A percentile compares a stretch with the other conserved stretches of the same genome.
Evolutionary conservation across 2,888 invertebrate species (phyloP).

Genomic region (Xanthorhoe designata): DNA sequence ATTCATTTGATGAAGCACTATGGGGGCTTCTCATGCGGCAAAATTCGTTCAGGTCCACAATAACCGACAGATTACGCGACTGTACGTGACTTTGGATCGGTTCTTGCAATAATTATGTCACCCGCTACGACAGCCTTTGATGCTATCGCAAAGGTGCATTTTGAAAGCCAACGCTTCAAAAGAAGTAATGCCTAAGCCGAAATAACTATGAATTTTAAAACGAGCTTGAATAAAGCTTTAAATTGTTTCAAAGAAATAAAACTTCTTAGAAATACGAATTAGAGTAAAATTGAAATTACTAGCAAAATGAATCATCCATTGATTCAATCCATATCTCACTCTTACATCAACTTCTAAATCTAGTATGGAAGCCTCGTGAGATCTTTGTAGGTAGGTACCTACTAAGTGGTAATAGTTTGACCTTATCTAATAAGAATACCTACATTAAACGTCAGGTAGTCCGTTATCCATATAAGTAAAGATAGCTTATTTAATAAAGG

Average conservation of each 20-base stretch:
- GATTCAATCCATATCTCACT: slow-evolving; percentile 24
- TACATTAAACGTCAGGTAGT: not conserved
- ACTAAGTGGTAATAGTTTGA: too few species aligned
- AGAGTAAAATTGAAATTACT: not conserved
- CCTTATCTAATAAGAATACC: too few species aligned
- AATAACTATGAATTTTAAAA: slow-evolving; percentile 2
- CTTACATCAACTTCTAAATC: not conserved
- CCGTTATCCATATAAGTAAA: not conserved
- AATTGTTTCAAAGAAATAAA: not conserved
- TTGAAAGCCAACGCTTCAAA: slow-evolving; percentile 27
- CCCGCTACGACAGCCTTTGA: slow-evolving; percentile 49
- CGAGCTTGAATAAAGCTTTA: not conserved
- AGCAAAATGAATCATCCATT: slow-evolving; percentile 11
- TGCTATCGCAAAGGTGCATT: slow-evolving; percentile 48
- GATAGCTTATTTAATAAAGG: not conserved
- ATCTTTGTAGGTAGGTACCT: not conserved
- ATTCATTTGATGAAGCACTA: slow-evolving; percentile 68
- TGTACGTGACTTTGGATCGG: slow-evolving; percentile 63
- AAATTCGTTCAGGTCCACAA: slow-evolving; percentile 56
- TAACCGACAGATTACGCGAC: slow-evolving; percentile 63
- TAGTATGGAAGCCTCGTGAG: not conserved
- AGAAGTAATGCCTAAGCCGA: not conserved
- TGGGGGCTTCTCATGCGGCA: slow-evolving; percentile 53
- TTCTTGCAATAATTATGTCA: slow-evolving; percentile 61
- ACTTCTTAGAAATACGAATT: not conserved